These are phyloP conservation scores for Hystrix cristata DNA, from an alignment of 2,113 vertebrate genomes.

Conservation along the genomic window DNA sequence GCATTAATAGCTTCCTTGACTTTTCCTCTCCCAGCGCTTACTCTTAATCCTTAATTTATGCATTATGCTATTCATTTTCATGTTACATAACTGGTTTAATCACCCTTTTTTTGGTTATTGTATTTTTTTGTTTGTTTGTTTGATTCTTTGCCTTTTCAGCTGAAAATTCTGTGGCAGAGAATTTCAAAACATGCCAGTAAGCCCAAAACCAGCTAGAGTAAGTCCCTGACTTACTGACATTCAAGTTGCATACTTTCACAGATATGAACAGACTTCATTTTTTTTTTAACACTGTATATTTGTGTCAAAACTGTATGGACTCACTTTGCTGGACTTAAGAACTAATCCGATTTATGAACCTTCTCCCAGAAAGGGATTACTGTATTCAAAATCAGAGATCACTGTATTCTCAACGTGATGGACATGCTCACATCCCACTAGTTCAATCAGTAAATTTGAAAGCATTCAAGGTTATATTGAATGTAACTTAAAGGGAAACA, in stretches of 20 bases:
- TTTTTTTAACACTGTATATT: neutral
- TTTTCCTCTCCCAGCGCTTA: neutral
- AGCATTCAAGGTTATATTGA: neutral
- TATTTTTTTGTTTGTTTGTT: neutral
- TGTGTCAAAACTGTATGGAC: neutral
- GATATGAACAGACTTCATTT: neutral
- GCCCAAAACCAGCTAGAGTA: neutral
- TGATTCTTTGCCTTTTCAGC: neutral
- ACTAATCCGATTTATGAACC: neutral
- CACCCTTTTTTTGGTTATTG: neutral
- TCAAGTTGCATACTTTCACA: neutral
- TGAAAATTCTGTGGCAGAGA: neutral
- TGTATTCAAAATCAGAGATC: neutral
- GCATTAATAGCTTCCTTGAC: neutral
- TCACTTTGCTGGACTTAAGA: neutral
- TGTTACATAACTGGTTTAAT: neutral
- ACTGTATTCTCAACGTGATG: neutral
- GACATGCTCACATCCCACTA: neutral
- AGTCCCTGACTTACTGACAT: neutral
- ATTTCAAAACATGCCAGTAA: neutral
- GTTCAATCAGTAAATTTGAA: neutral
- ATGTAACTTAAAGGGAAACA: neutral
- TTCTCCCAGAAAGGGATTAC: neutral
- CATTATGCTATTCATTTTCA: neutral
- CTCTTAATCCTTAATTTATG: neutral